Conservation (phyloP, 2,888 invertebrate species). For the Malthinus flaveolus region DNA sequence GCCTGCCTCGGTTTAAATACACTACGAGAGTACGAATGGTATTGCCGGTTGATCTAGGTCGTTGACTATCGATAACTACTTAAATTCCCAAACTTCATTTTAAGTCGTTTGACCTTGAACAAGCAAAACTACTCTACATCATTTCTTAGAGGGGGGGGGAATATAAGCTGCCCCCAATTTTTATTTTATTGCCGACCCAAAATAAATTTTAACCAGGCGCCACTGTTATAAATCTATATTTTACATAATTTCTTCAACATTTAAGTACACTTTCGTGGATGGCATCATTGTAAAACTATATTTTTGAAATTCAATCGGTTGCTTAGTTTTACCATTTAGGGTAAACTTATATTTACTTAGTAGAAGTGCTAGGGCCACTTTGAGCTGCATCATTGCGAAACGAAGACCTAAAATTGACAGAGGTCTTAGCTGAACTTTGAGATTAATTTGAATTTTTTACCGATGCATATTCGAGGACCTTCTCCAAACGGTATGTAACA, state of each 20-base stretch:
- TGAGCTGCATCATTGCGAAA: constrained; percentile 3
- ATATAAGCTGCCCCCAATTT: too few species aligned
- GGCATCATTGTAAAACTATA: not conserved
- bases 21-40: too few species aligned
- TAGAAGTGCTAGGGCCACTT: constrained; percentile 1
- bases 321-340: not conserved
- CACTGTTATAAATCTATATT: not conserved
- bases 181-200: too few species aligned
- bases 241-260: not conserved
- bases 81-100: too few species aligned
- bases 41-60: too few species aligned
- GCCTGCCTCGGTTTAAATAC: too few species aligned
- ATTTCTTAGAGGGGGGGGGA: too few species aligned
- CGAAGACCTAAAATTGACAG: not conserved
- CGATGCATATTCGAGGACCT: not conserved
- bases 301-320: not conserved
- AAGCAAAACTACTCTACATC: too few species aligned
- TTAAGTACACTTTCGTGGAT: not conserved
- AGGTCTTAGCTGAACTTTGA: not conserved
- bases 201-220: too few species aligned
- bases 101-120: too few species aligned
- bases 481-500: constrained; percentile 35
- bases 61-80: too few species aligned
- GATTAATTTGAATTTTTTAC: not conserved
- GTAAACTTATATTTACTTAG: not conserved